Percentiles rank a stretch among this genome's conserved stretches.
Evolutionary conservation across 1,140 invertebrate species (phyloP).

Genomic region (Colletes latitarsis): DNA sequence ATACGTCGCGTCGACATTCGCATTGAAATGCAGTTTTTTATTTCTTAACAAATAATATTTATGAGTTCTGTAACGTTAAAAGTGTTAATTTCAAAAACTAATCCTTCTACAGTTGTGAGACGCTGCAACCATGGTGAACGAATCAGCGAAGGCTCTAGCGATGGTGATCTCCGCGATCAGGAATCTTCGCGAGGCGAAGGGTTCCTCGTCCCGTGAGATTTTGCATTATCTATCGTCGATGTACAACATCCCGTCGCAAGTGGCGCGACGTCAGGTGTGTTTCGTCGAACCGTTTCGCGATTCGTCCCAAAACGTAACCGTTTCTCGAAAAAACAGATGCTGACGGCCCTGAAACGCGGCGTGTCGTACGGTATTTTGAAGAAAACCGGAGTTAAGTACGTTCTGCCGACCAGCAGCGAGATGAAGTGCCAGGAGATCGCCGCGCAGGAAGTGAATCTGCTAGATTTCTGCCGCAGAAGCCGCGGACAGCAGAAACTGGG

Average conservation of each 20-base stretch:
- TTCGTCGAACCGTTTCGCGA: too few relatives aligned
- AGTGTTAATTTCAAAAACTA: too few relatives aligned
- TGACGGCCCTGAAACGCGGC: slow-evolving; percentile 65
- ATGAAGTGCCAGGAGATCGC: slow-evolving; percentile 59
- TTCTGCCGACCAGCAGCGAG: slow-evolving; percentile 50
- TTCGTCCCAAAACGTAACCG: too few relatives aligned
- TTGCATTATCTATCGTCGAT: slow-evolving; percentile 61
- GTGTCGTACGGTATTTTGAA: slow-evolving; percentile 63
- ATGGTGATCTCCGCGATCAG: slow-evolving; percentile 65
- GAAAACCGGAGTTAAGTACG: slow-evolving; percentile 57
- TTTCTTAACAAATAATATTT: too few relatives aligned
- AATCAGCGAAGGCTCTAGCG: slow-evolving; percentile 42
- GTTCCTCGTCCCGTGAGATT: slow-evolving; percentile 65
- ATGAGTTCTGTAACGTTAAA: too few relatives aligned
- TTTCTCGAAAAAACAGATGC: slow-evolving; percentile 44
- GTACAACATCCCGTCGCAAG: slow-evolving; percentile 43
- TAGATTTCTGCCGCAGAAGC: slow-evolving; percentile 52
- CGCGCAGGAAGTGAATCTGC: slow-evolving; percentile 60
- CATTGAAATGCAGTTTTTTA: too few relatives aligned
- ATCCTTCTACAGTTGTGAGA: background rate
- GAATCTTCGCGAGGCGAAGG: slow-evolving; percentile 61
- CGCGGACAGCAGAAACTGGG: background rate
- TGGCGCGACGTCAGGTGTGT: slow-evolving; percentile 64
- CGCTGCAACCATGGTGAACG: slow-evolving; percentile 46
- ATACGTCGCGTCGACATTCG: too few relatives aligned